Percentiles rank a stretch among this genome's conserved stretches.
Conservation (phyloP, 2,888 invertebrate species). For the Stramonita haemastoma region DNA sequence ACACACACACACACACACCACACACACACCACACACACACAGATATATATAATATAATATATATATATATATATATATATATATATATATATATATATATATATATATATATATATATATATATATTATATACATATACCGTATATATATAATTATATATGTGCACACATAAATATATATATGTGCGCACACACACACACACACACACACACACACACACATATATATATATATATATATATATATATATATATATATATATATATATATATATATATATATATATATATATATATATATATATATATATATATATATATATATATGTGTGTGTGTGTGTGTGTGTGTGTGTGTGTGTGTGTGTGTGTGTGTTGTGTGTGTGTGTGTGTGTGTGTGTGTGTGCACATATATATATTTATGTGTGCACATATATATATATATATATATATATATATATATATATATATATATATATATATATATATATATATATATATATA, state of each 20-base stretch:
- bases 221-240: not conserved
- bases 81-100: no score
- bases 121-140: not conserved
- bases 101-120: not conserved
- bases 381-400: not conserved
- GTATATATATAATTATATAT: no score
- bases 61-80: no score
- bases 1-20: no score
- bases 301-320: not conserved
- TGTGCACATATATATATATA: not conserved
- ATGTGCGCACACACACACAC: not conserved
- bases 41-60: no score
- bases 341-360: slow-evolving; percentile 24
- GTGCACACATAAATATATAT: not conserved
- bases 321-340: slow-evolving; percentile 6
- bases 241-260: not conserved
- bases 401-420: not conserved
- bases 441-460: not conserved
- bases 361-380: not conserved
- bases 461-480: no score
- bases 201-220: not conserved
- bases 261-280: not conserved
- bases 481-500: no score
- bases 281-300: not conserved
- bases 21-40: no score